A percentile compares a stretch with the other conserved stretches of the same genome.
phyloP scores from a whole-genome alignment of 2,113 vertebrate genomes.

The Centrocercus urophasianus region DNA sequence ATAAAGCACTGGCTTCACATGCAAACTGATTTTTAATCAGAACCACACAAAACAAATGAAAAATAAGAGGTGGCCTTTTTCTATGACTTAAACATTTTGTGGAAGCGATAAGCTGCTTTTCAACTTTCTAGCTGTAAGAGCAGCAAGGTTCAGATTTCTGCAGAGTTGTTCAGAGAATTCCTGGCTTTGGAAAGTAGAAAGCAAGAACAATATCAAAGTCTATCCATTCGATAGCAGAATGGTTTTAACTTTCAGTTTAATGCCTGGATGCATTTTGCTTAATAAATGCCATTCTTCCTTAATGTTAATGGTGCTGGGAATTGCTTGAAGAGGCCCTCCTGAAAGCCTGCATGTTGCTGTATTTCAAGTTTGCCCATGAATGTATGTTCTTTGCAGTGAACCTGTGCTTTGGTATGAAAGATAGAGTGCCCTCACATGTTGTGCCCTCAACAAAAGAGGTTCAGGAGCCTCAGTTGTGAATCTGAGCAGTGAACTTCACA shows the following conservation, averaged over 20 bases:
- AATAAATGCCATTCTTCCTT: background rate
- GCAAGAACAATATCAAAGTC: background rate
- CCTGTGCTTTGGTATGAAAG: background rate
- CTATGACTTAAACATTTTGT: rapidly evolving
- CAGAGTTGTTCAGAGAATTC: background rate
- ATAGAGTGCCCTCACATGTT: background rate
- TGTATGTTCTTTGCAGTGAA: background rate
- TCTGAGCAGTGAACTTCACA: background rate
- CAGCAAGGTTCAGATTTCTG: background rate
- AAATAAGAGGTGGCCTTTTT: background rate
- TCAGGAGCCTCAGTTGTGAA: background rate
- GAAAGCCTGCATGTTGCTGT: rapidly evolving
- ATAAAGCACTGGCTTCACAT: background rate
- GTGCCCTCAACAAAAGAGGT: rapidly evolving
- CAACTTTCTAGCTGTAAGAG: background rate
- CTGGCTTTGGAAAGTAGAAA: background rate
- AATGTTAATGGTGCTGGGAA: background rate
- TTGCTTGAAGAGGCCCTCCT: background rate
- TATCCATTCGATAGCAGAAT: background rate
- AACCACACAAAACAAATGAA: background rate
- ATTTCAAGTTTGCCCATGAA: background rate
- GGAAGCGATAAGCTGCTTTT: background rate
- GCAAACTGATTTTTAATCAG: background rate
- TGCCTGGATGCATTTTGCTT: background rate
- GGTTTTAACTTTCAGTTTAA: background rate